Base-by-base conservation (phyloP, 1,140 invertebrate species). In the Lepidostoma basale region DNA sequence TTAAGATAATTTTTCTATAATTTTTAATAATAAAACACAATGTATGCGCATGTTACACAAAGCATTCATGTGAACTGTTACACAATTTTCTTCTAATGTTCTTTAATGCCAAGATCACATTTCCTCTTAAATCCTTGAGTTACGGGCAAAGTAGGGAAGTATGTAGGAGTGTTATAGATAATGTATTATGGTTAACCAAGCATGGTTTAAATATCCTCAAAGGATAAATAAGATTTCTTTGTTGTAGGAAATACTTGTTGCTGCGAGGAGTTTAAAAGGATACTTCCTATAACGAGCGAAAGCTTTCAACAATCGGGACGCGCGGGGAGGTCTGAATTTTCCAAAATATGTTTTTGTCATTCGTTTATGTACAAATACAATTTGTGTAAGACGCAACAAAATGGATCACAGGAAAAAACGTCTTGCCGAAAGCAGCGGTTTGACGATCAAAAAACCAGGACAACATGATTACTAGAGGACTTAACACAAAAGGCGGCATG, bases 201-300 rank as follows among this genome's bases (percentile, higher is more conserved):
- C 49, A 16, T 54, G 49, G 49, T 54, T 54, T 33, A 28, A 54
- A 54, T 10, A 54, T 54, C 25, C 49, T 54, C 49, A 54, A 54
- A 54, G 49, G 49, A 54, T 18, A 54, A 54, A 54, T 54, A 33
- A 54, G 49, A 30, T 54, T 54, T 33, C 49, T 54, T 54, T 54
- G 49, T 54, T 54, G 20, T 54, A 33, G 10, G 49, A 16, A 54
- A 54, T 54, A 33, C 26, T 30, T 20, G 10, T 28, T 28, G 14
- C 49, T 14, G 12, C 14, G n/a, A 28, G 49, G 49, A 54, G 49
- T 54, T 54, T 54, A 54, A 30, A 54, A 30, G n/a, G 14, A 28
- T 54, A 28, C 25, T 30, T 30, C n/a, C n/a, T 14, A 2, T 54
- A 54, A 54, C 49, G 49, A 26, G 26, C 49, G 26, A 54, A 54